These are phyloP conservation scores for Panulirus ornatus DNA, from an alignment of 1,140 invertebrate genomes.

Conservation along the genomic window DNA sequence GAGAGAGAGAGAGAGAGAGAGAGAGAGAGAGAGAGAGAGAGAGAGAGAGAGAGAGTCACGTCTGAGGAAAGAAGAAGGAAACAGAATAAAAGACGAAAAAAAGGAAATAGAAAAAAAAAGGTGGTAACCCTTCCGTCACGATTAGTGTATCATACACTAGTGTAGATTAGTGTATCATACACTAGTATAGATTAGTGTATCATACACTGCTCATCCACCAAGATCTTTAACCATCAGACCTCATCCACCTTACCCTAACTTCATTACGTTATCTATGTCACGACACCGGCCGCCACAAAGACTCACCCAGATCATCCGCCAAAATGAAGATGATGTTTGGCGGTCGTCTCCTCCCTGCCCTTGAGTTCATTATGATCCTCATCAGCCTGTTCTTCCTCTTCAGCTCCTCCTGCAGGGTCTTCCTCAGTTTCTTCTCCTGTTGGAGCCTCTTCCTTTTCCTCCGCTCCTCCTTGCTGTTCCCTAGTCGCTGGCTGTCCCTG, in stretches of 20 bases:
- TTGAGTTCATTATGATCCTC: not conserved
- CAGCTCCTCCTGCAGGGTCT: not conserved
- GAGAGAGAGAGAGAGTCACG: no score
- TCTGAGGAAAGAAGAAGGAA: no score
- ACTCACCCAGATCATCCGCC: conserved; percentile 51
- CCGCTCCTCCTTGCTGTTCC: not conserved
- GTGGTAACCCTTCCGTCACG: no score
- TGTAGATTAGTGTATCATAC: no score
- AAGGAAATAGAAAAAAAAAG: no score
- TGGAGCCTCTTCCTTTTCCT: not conserved
- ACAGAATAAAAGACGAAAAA: conserved; percentile 17
- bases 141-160: no score
- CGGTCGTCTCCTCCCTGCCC: not conserved
- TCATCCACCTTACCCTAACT: no score
- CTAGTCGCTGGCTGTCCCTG: not conserved
- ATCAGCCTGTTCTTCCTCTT: not conserved
- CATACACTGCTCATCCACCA: no score
- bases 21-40: no score
- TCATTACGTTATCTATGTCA: not conserved
- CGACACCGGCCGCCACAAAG: not conserved
- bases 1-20: no score
- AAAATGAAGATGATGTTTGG: conserved; percentile 35
- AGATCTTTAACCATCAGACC: no score
- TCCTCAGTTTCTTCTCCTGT: not conserved
- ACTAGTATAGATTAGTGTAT: no score